Conservation (phyloP, 2,888 invertebrate genomes). For the Steromphala cineraria region DNA sequence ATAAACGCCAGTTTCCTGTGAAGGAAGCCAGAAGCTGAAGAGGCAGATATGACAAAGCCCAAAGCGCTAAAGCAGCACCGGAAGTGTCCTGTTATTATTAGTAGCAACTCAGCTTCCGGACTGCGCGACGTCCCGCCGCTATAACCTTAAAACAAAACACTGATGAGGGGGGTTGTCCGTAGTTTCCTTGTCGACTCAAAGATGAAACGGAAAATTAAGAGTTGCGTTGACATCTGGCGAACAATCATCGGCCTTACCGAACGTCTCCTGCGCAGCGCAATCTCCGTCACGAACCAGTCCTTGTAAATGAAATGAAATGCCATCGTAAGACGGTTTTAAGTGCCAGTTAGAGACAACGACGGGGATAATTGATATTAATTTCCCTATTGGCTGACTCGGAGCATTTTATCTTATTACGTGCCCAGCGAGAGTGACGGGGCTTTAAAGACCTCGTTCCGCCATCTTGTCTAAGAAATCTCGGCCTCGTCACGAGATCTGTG, state of each 20-base stretch:
- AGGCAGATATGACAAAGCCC: too few relatives aligned
- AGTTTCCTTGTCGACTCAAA: background rate
- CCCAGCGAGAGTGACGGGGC: background rate
- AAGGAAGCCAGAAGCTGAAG: too few relatives aligned
- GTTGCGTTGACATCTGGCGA: background rate
- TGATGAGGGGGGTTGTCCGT: background rate
- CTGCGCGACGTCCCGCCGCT: background rate
- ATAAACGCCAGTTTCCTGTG: background rate
- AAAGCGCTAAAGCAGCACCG: background rate
- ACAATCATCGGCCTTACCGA: background rate
- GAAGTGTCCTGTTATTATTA: background rate
- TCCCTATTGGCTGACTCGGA: constrained; percentile 1
- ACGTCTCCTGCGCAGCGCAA: background rate
- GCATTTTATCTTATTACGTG: constrained; percentile 10
- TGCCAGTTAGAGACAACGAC: constrained; percentile 5
- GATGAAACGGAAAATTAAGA: background rate
- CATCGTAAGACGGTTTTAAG: constrained; percentile 8
- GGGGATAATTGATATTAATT: constrained; percentile 5
- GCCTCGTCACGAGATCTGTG: background rate
- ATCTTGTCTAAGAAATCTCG: constrained; percentile 8
- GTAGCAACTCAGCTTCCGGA: background rate
- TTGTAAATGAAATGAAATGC: constrained; percentile 10
- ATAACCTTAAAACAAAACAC: constrained; percentile 6
- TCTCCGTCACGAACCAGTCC: background rate
- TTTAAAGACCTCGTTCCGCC: constrained; percentile 3